Base-by-base conservation (phyloP, 2,797 vertebrate species). In the Melanotaenia maccullochi region DNA sequence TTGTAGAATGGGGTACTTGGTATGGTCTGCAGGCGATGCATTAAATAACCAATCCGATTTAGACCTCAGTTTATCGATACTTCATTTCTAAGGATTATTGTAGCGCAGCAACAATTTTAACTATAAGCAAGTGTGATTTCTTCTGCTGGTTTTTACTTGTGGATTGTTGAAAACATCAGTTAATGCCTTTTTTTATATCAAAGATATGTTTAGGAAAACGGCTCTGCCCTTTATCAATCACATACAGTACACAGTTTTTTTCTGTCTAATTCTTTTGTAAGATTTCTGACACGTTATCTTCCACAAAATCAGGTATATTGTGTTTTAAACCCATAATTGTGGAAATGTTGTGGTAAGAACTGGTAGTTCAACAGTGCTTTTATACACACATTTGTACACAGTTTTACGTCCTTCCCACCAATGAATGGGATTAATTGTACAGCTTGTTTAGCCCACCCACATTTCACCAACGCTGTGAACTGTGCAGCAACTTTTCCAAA, bases 401-500 rank as follows among this genome's bases (percentile, higher is more conserved):
- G 76, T 30, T 78, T 75, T 42, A 68, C 52, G 52, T 82, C 2
- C 61, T 71, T 76, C 42, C 71, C 54, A 71, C 56, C 75, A 73
- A 54, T 79, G 71, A 82, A 73, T 66, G 65, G 74, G 59, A 85
- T 80, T 84, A 91, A 93, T 89, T 91, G 76, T 76, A 56, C 71
- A 64, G 70, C 78, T 87, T 89, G 84, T 90, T 86, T 82, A 79
- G 92, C 86, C 93, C 92, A 93, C 93, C 94, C 90, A 87, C 84
- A 86, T 40, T 71, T 82, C 47, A 76, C 69, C 61, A 36, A 51
- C 16, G 56, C 77, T 84, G 83, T 87, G 72, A 92, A 86, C 75
- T 78, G 84, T 73, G 76, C 32, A 70, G 79, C 62, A 67, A 30
- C 82, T 78, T 82, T 87, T 71, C 76, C 63, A 69, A 79, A 73